phyloP scores from a whole-genome alignment of 2,888 invertebrate genomes.

The Drosophila antonietae region DNA sequence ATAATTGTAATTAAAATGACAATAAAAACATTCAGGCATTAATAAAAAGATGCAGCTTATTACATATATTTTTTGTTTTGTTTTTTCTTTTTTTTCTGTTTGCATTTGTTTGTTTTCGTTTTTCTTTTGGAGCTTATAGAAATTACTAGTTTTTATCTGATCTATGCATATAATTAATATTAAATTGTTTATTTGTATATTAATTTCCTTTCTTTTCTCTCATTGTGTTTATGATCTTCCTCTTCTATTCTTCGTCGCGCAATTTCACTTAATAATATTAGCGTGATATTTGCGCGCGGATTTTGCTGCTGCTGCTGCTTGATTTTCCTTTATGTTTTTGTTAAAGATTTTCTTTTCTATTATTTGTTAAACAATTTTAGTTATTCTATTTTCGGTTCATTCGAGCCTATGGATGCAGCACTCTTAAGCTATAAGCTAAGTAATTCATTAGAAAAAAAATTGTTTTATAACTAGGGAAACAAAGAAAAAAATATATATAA shows the following conservation, averaged over 20 bases:
- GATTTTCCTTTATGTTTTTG: not conserved
- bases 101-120: not conserved
- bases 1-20: slow-evolving; percentile 44
- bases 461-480: slow-evolving; percentile 24
- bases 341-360: not conserved
- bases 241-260: slow-evolving; percentile 27
- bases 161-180: not conserved
- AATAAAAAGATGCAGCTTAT: slow-evolving; percentile 56
- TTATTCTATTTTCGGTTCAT: slow-evolving; percentile 6
- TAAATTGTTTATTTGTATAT: slow-evolving; percentile 13
- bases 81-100: not conserved
- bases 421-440: slow-evolving; percentile 42
- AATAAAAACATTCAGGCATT: slow-evolving; percentile 61
- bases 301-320: slow-evolving; percentile 13
- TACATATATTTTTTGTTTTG: slow-evolving; percentile 12
- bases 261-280: slow-evolving; percentile 70
- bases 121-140: slow-evolving; percentile 21
- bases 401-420: slow-evolving; percentile 11
- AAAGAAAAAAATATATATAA: slow-evolving; percentile 16
- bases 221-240: not conserved
- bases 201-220: not conserved
- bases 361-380: not conserved
- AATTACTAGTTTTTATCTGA: slow-evolving; percentile 26
- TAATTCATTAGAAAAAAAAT: slow-evolving; percentile 28
- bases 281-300: slow-evolving; percentile 51